These are phyloP conservation scores for Peucedramus taeniatus DNA, from an alignment of 2,113 vertebrate species.

Conservation along the genomic window DNA sequence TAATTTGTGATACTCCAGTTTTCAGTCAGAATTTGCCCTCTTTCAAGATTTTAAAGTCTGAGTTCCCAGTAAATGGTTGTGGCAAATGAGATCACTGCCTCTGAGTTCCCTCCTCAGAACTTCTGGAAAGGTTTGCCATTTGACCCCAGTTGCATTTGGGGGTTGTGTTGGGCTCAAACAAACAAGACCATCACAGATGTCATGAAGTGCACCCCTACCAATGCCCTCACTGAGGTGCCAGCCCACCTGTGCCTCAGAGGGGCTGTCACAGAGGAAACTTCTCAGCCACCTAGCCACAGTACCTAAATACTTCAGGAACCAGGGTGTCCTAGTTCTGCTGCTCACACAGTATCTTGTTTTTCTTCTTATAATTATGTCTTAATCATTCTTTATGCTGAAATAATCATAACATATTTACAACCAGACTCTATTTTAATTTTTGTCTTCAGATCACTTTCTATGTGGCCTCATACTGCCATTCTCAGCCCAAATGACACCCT, in stretches of 20 bases:
- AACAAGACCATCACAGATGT: not conserved
- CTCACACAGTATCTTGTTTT: constrained; percentile 45
- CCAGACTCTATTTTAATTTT: constrained; percentile 42
- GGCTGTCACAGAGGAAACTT: not conserved
- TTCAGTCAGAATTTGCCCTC: not conserved
- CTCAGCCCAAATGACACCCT: constrained; percentile 35
- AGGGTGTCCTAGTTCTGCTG: constrained; percentile 55
- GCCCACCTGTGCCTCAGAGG: not conserved
- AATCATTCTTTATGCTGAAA: constrained; percentile 57
- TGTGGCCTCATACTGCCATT: constrained; percentile 63
- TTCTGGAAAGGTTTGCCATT: not conserved
- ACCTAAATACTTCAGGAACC: not conserved
- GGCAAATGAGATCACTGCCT: not conserved
- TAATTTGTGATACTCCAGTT: not conserved
- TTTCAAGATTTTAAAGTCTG: not conserved
- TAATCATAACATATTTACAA: constrained; percentile 62
- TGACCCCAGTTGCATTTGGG: not conserved
- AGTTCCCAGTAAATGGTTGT: not conserved
- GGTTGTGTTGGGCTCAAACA: not conserved
- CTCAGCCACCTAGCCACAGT: not conserved
- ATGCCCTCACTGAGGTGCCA: fast-evolving
- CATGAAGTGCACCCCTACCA: not conserved
- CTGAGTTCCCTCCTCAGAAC: not conserved
- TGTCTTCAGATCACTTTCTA: constrained; percentile 46
- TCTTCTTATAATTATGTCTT: constrained; percentile 53